Evolutionary conservation across 2,797 vertebrate species (phyloP), one percentile per base, ranked within the genome.

Genomic region (Ispidina picta): DNA sequence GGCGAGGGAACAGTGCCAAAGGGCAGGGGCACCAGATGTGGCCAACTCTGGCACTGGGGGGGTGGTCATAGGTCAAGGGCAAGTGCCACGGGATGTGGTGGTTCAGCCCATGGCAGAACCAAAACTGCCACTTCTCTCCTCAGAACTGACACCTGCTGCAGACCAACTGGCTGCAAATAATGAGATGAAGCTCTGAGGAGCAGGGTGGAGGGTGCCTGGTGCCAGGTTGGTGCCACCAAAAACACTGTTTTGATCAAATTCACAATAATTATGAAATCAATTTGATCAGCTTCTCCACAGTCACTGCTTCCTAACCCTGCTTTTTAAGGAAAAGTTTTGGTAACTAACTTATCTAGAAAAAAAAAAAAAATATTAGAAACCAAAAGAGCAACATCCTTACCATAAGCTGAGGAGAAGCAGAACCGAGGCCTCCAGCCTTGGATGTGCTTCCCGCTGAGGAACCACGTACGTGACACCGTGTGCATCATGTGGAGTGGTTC

Each of bases 401-500:
- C 9, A 26, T 15, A 10, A 31, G 78, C 4, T 10, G 64, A 7
- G n/a, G 3, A 71, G 33, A 58, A 63, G 77, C 64, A 60, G 43
- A 75, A n/a, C n/a, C 6, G 25, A 48, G 28, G 16, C 76, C 48
- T 20, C 18, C 65, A 28, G 80, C 60, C 62, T 9, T 1, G 21
- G 23, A 3, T 2, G 0, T 0, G 9, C 63, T 22, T 64, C 19
- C 33, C 3, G 29, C 25, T 29, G 21, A 6, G 11, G 64, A 16
- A 22, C 9, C 10, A 17, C 0, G 7, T 3, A 2, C 4, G 1
- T 2, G 19, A 12, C 4, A 22, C 3, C 23, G 5, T 0, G 12
- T 4, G 52, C 12, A 10, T 4, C 70, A n/a, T 1, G 2, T 26
- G 58, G 19, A 65, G 49, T 0, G 13, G 54, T 3, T 22, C 46